Percentiles rank a stretch among this genome's conserved stretches.
Evolutionary conservation across 2,113 vertebrate species (phyloP).

Genomic region (Enhydra lutris): DNA sequence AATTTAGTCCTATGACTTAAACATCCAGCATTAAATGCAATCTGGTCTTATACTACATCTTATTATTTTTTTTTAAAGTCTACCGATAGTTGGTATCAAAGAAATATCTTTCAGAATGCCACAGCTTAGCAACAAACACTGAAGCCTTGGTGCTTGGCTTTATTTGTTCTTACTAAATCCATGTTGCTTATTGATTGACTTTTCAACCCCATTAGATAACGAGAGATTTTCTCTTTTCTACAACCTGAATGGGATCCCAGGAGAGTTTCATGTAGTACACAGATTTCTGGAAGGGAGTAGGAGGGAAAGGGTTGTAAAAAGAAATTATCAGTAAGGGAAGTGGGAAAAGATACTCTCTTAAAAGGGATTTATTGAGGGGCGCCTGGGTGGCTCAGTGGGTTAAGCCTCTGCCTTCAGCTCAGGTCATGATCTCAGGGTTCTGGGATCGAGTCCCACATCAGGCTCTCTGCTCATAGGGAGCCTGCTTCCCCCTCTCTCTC

Average conservation of each 20-base stretch:
- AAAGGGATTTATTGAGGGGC: constrained; percentile 29
- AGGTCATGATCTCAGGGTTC: no score
- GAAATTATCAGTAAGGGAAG: background rate
- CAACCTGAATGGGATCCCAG: background rate
- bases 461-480: no score
- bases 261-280: background rate
- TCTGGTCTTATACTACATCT: background rate
- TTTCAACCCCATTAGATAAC: background rate
- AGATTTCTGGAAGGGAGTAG: background rate
- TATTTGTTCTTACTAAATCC: constrained; percentile 32
- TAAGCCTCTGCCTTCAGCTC: no score
- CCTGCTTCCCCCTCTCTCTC: no score
- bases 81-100: background rate
- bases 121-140: background rate
- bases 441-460: no score
- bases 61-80: background rate
- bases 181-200: background rate
- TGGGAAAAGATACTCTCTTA: background rate
- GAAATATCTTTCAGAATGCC: background rate
- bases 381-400: no score
- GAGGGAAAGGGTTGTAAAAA: background rate
- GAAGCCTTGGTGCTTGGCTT: background rate
- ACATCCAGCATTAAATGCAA: background rate
- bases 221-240: constrained; percentile 16
- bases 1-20: background rate